Conservation (phyloP, 30 jellyfish, hydroid and myxozoan genomes). For the Pseudorhiza aurosa region DNA sequence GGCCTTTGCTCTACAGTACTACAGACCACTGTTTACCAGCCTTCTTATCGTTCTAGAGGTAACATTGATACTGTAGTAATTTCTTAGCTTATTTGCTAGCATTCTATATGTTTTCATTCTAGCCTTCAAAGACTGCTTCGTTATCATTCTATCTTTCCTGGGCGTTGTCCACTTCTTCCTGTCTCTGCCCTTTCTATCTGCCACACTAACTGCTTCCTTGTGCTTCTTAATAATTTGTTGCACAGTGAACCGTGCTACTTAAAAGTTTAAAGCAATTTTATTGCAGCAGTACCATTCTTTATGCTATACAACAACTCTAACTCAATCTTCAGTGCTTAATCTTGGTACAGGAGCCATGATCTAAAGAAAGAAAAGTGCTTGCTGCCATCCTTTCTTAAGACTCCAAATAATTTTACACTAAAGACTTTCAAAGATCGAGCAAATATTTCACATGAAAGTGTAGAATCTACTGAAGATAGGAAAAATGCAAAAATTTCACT, state of each 20-base stretch:
- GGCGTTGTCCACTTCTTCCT: conserved; percentile 2
- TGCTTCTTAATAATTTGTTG: conserved; percentile 5
- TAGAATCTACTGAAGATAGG: too few species aligned
- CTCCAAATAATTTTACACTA: too few species aligned
- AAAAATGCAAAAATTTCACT: too few species aligned
- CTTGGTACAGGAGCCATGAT: conserved; percentile 24
- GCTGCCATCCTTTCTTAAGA: too few species aligned
- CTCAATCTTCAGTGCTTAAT: background rate
- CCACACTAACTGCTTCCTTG: background rate
- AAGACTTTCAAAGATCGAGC: too few species aligned
- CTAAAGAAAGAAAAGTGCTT: too few species aligned
- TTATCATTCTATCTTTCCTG: background rate
- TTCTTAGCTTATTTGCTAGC: background rate
- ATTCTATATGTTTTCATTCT: background rate
- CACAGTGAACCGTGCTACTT: conserved; percentile 3
- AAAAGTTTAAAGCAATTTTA: background rate
- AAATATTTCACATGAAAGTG: too few species aligned
- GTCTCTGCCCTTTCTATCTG: background rate
- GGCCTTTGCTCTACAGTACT: conserved; percentile 43
- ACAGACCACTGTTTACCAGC: conserved; percentile 26
- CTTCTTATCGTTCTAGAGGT: conserved; percentile 22
- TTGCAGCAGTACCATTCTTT: background rate
- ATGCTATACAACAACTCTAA: background rate
- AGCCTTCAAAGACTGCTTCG: background rate
- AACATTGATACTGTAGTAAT: background rate